These are phyloP conservation scores for Meta bourneti DNA, from an alignment of 2,888 invertebrate genomes.

Conservation along the genomic window DNA sequence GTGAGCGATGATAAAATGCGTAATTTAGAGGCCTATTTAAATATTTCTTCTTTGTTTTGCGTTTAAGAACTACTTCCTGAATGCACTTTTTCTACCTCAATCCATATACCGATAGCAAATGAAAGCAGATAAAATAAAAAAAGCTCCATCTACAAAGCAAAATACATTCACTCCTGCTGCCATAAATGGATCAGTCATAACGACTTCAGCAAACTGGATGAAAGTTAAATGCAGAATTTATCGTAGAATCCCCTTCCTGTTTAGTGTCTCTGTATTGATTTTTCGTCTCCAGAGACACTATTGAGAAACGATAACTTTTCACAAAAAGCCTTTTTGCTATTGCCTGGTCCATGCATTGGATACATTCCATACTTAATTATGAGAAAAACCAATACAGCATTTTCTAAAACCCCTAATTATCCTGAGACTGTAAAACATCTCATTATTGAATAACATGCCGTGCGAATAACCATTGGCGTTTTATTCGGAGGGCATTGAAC, in stretches of 20 bases:
- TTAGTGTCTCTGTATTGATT: conserved; percentile 11
- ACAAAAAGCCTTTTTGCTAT: background rate
- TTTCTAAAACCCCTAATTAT: conserved; percentile 19
- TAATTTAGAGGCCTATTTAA: too few relatives aligned
- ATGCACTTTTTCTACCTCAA: background rate
- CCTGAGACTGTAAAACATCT: conserved; percentile 11
- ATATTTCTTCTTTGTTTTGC: too few relatives aligned
- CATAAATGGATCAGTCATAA: conserved; percentile 5
- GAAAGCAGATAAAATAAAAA: background rate
- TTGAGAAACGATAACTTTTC: conserved; percentile 28
- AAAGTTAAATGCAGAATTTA: conserved; percentile 18
- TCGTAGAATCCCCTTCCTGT: background rate
- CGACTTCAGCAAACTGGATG: conserved; percentile 2
- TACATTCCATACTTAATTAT: conserved; percentile 23
- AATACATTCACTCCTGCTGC: background rate
- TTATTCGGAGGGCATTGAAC: background rate
- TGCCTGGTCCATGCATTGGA: background rate
- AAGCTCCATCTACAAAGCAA: background rate
- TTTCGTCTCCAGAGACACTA: background rate
- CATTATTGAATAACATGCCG: conserved; percentile 53
- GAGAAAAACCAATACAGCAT: conserved; percentile 10
- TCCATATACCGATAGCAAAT: background rate
- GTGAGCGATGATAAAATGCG: too few relatives aligned
- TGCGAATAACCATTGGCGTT: conserved; percentile 35
- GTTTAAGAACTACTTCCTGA: too few relatives aligned